Evolutionary conservation across 2,797 vertebrate genomes (phyloP).

Genomic region (Myiotriccus ornatus): DNA sequence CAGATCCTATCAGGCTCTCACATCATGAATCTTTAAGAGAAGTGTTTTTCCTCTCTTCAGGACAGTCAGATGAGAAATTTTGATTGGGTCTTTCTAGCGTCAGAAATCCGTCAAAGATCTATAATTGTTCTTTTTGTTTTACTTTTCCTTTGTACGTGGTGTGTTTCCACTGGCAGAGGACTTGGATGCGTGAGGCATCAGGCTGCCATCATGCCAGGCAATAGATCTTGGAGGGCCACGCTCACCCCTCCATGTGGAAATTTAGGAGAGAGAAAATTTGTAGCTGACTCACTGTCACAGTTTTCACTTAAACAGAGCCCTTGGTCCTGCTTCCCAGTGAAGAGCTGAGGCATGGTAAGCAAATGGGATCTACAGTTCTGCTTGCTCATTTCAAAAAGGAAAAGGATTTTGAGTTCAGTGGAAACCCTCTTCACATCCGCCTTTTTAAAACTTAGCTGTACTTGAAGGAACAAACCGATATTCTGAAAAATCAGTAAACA

Average conservation of each 20-base stretch:
- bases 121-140: not conserved
- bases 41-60: conserved; percentile 76
- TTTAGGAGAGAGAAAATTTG: not conserved
- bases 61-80: conserved; percentile 62
- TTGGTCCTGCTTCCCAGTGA: not conserved
- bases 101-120: conserved; percentile 26
- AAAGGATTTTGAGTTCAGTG: not conserved
- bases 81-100: conserved; percentile 1
- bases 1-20: conserved; percentile 85
- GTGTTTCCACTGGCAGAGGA: accelerated
- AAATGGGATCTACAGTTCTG: not conserved
- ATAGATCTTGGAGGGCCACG: not conserved
- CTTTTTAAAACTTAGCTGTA: not conserved
- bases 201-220: accelerated
- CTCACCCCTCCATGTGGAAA: not conserved
- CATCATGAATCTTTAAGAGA: conserved; percentile 86
- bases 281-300: not conserved
- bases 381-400: not conserved
- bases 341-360: accelerated
- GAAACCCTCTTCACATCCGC: not conserved
- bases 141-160: accelerated
- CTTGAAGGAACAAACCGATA: not conserved
- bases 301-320: not conserved
- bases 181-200: not conserved
- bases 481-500: not conserved